Conservation (phyloP, 1,140 invertebrate species). For the Drosophila seguyi region DNA sequence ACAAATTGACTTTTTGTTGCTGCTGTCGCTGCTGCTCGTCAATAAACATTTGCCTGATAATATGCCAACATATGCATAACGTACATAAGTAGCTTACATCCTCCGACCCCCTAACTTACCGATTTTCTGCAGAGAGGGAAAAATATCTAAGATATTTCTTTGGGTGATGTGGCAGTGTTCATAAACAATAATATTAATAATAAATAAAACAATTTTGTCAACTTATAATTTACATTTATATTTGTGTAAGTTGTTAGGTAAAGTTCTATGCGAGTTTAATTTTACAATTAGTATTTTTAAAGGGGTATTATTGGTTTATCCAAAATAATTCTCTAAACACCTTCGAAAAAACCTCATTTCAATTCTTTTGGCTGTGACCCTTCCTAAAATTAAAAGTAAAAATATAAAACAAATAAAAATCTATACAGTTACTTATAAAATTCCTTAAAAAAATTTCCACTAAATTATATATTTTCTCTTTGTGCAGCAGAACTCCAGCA, state of each 20-base stretch:
- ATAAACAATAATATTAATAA: too few species aligned
- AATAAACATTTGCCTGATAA: constrained; percentile 72
- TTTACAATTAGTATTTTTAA: background rate
- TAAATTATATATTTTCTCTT: background rate
- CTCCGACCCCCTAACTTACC: background rate
- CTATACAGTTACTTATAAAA: background rate
- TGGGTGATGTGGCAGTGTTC: background rate
- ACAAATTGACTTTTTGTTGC: constrained; percentile 69
- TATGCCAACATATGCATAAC: constrained; percentile 77
- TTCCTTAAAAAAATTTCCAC: background rate
- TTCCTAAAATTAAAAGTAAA: background rate
- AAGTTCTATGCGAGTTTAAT: too few species aligned
- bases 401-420: too few species aligned
- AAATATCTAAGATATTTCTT: background rate
- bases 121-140: background rate
- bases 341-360: too few species aligned
- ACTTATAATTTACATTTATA: too few species aligned
- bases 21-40: constrained; percentile 28
- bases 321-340: too few species aligned
- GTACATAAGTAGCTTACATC: constrained; percentile 70
- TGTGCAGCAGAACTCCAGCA: constrained; percentile 74
- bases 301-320: too few species aligned
- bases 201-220: background rate
- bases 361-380: background rate
- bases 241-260: too few species aligned